These are phyloP conservation scores for Sternotherus odoratus DNA, from an alignment of 2,797 vertebrate species.

Conservation along the genomic window DNA sequence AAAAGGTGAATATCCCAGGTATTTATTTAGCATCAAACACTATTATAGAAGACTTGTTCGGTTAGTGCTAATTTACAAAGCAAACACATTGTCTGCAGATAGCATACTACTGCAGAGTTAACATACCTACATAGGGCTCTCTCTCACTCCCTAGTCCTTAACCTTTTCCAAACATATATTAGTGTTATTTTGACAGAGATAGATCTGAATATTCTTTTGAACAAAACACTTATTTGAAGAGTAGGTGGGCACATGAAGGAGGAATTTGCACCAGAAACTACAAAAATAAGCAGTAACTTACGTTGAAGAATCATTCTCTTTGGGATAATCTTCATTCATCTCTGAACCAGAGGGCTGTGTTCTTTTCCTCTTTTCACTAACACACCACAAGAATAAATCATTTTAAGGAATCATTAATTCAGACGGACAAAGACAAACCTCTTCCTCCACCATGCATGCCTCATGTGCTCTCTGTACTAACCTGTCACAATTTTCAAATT, in stretches of 20 bases:
- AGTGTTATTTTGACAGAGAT: not conserved
- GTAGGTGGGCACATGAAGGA: rapidly evolving
- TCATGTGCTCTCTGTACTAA: not conserved
- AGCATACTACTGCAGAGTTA: not conserved
- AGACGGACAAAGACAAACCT: not conserved
- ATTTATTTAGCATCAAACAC: not conserved
- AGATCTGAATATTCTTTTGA: not conserved
- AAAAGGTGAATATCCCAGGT: not conserved
- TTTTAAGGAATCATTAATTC: slow-evolving; percentile 14
- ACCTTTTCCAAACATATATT: not conserved
- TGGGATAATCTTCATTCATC: slow-evolving; percentile 95
- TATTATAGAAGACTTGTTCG: not conserved
- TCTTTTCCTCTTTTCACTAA: slow-evolving; percentile 94
- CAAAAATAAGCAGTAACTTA: slow-evolving; percentile 74
- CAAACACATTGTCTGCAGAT: not conserved
- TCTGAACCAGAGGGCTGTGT: slow-evolving; percentile 87
- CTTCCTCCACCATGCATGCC: not conserved
- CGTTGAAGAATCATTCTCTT: slow-evolving; percentile 99
- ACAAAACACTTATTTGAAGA: not conserved
- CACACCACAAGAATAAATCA: slow-evolving; percentile 53
- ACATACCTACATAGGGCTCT: not conserved
- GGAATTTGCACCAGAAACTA: not conserved
- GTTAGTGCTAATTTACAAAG: not conserved
- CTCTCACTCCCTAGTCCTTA: not conserved
- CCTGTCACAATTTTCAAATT: not conserved